Conservation (phyloP, 1,140 invertebrate genomes). For the Drosophila saltans region DNA sequence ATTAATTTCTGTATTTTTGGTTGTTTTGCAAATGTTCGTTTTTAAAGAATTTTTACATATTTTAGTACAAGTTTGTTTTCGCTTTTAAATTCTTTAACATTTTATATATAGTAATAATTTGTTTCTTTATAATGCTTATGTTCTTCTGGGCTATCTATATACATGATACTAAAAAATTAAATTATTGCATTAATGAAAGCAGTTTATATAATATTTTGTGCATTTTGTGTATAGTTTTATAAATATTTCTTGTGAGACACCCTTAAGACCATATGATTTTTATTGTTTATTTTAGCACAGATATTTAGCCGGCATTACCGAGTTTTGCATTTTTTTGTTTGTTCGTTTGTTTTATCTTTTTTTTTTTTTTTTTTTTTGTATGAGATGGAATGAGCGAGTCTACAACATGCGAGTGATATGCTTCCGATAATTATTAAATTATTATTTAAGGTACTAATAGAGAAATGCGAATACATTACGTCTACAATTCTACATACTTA, state of each 20-base stretch:
- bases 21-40: conserved; percentile 53
- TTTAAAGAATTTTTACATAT: conserved; percentile 38
- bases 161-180: conserved; percentile 31
- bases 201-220: conserved; percentile 43
- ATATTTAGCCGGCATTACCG: not conserved
- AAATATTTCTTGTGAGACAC: conserved; percentile 71
- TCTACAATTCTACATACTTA: conserved; percentile 28
- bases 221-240: conserved; percentile 53
- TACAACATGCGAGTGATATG: conserved; percentile 75
- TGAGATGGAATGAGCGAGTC: conserved; percentile 59
- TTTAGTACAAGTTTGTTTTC: conserved; percentile 24
- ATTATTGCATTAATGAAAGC: conserved; percentile 24
- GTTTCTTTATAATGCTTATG: not conserved
- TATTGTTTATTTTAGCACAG: conserved; percentile 23
- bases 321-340: conserved; percentile 26
- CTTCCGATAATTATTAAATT: conserved; percentile 76
- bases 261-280: conserved; percentile 63
- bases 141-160: conserved; percentile 6
- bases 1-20: conserved; percentile 65
- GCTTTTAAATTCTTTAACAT: conserved; percentile 10
- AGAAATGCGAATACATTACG: conserved; percentile 67
- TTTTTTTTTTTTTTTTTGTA: conserved; percentile 4
- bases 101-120: conserved; percentile 7
- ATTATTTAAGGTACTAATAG: conserved; percentile 59
- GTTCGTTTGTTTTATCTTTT: conserved; percentile 43